phyloP scores from a whole-genome alignment of 2,113 vertebrate species.

The Periophthalmus modestus region DNA sequence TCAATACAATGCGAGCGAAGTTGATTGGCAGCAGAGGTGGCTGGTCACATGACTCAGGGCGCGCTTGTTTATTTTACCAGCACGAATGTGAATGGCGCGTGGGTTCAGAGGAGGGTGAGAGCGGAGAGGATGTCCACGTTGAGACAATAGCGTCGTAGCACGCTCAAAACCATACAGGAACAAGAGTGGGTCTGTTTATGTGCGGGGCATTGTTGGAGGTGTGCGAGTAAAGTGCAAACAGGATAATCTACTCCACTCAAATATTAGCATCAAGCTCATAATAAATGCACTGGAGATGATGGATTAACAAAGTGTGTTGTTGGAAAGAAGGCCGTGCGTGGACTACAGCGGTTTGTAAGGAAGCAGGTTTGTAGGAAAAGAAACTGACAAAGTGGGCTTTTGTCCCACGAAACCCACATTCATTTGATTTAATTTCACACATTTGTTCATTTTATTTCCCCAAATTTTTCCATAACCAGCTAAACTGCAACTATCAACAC shows the following conservation, averaged over 20 bases:
- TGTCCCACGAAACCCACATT: too few species aligned
- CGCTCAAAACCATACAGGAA: background rate
- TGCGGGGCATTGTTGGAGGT: conserved; percentile 3
- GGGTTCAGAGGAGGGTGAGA: conserved; percentile 68
- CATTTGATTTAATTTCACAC: too few species aligned
- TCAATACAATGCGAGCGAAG: background rate
- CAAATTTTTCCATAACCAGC: too few species aligned
- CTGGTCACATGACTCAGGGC: conserved; percentile 49
- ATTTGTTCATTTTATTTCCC: too few species aligned
- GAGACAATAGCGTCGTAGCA: conserved; percentile 31
- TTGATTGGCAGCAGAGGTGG: conserved; percentile 17
- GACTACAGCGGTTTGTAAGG: background rate
- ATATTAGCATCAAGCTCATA: background rate
- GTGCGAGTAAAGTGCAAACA: conserved; percentile 10
- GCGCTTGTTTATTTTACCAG: conserved; percentile 65
- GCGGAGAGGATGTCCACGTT: conserved; percentile 45
- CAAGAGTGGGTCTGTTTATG: background rate
- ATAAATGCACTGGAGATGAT: background rate
- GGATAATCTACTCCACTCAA: background rate
- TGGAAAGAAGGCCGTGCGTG: too few species aligned
- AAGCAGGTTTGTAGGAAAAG: background rate
- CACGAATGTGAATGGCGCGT: conserved; percentile 50
- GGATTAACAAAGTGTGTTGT: background rate
- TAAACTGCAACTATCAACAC: too few species aligned
- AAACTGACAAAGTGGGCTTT: too few species aligned